Conservation (phyloP, 2,797 vertebrate genomes). For the Sebastes alutus region DNA sequence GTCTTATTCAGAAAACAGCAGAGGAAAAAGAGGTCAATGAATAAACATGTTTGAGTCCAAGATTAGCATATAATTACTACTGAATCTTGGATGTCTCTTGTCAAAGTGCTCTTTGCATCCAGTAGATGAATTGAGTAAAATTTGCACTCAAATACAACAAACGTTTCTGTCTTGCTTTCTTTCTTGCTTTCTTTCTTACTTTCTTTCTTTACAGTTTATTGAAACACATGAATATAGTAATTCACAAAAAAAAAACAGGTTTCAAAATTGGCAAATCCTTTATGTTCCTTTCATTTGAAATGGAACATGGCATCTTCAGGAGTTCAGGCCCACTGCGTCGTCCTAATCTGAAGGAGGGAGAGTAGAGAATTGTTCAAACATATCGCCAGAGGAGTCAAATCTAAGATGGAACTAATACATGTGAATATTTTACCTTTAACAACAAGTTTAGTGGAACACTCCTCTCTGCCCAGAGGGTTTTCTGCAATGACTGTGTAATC, state of each 20-base stretch:
- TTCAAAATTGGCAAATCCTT: slow-evolving; percentile 5
- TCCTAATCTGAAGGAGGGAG: slow-evolving; percentile 49
- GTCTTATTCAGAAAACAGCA: slow-evolving; percentile 1
- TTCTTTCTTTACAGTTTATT: background rate
- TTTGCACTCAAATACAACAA: background rate
- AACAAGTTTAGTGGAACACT: slow-evolving; percentile 83
- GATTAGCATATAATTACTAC: background rate
- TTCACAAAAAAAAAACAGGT: background rate
- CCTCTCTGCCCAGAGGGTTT: slow-evolving; percentile 81
- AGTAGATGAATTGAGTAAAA: background rate
- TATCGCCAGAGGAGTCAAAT: background rate
- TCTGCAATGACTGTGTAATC: slow-evolving; percentile 86
- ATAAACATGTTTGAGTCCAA: background rate
- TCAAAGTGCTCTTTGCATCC: slow-evolving; percentile 1
- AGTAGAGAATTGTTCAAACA: background rate
- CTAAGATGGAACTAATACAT: background rate
- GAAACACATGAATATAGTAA: background rate
- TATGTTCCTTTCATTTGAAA: background rate
- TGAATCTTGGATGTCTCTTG: background rate
- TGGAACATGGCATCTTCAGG: background rate
- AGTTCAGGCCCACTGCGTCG: background rate
- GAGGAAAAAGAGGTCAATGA: background rate
- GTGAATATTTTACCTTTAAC: slow-evolving; percentile 80
- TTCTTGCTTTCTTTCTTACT: background rate
- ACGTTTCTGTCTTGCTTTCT: background rate